Conservation (phyloP, 2,113 vertebrate genomes). For the Boulengeromyrus knoepffleri region DNA sequence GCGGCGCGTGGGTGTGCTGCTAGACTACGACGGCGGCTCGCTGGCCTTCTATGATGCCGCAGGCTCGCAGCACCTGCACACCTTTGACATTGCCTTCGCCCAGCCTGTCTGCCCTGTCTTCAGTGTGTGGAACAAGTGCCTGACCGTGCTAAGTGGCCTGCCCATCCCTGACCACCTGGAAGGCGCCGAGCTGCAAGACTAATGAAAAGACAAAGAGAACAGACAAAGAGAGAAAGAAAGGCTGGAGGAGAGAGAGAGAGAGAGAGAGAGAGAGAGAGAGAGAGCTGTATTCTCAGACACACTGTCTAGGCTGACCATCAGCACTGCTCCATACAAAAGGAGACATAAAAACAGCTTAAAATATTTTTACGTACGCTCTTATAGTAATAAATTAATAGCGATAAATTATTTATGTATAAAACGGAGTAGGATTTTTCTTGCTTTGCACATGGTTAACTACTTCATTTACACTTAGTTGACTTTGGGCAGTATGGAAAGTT, state of each 20-base stretch:
- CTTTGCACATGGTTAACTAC: slow-evolving; percentile 71
- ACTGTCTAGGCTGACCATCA: background rate
- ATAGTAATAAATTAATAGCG: slow-evolving; percentile 48
- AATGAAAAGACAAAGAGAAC: slow-evolving; percentile 20
- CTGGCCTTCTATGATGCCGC: slow-evolving; percentile 93
- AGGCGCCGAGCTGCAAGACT: slow-evolving; percentile 75
- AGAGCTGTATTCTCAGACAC: background rate
- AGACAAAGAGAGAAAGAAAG: background rate
- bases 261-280: background rate
- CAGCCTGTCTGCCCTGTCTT: slow-evolving; percentile 94
- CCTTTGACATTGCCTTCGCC: slow-evolving; percentile 82
- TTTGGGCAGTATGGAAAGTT: slow-evolving; percentile 8
- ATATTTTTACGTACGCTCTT: slow-evolving; percentile 54
- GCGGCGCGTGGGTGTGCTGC: slow-evolving; percentile 79
- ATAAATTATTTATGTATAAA: slow-evolving; percentile 45
- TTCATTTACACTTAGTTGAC: slow-evolving; percentile 57
- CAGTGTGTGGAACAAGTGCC: slow-evolving; percentile 93
- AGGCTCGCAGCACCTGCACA: slow-evolving; percentile 86
- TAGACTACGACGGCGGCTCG: slow-evolving; percentile 91
- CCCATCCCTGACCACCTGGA: slow-evolving; percentile 95
- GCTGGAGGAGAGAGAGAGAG: background rate
- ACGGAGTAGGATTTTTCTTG: slow-evolving; percentile 43
- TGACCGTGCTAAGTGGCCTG: slow-evolving; percentile 92
- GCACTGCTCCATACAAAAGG: slow-evolving; percentile 37
- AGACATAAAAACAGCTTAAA: slow-evolving; percentile 46